Evolutionary conservation across 2,888 invertebrate species (phyloP).

Genomic region (Chouioia cunea): DNA sequence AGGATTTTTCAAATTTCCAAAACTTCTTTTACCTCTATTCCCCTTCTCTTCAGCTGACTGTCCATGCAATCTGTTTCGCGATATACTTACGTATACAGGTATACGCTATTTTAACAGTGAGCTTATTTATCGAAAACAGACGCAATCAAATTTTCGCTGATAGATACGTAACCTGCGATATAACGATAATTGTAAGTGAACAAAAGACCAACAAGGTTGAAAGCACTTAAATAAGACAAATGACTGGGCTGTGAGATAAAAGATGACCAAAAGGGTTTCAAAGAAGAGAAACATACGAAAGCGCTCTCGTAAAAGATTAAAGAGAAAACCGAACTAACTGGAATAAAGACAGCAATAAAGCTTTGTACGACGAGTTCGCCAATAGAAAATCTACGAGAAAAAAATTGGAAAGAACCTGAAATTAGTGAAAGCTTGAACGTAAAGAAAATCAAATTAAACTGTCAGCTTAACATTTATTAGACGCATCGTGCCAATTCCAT

Average conservation of each 20-base stretch:
- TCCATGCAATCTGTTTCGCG: too few species aligned
- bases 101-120: too few species aligned
- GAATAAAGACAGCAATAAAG: conserved; percentile 33
- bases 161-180: too few species aligned
- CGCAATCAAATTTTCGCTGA: too few species aligned
- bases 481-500: too few species aligned
- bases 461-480: too few species aligned
- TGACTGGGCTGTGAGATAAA: neutral
- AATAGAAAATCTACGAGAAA: conserved; percentile 21
- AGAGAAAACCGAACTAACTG: conserved; percentile 14
- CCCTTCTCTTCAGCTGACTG: neutral
- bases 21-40: too few species aligned
- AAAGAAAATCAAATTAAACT: too few species aligned
- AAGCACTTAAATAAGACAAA: conserved; percentile 6
- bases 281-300: conserved; percentile 17
- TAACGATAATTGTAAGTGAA: neutral
- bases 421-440: conserved; percentile 27
- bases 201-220: neutral
- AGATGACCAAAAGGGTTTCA: conserved; percentile 1
- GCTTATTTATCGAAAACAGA: too few species aligned
- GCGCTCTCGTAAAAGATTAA: neutral
- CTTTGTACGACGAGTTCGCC: conserved; percentile 3
- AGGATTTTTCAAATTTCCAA: too few species aligned
- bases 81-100: too few species aligned
- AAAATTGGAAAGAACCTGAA: conserved; percentile 34